These are phyloP conservation scores for Sitobion miscanthi DNA, from an alignment of 1,140 invertebrate genomes.

Conservation along the genomic window DNA sequence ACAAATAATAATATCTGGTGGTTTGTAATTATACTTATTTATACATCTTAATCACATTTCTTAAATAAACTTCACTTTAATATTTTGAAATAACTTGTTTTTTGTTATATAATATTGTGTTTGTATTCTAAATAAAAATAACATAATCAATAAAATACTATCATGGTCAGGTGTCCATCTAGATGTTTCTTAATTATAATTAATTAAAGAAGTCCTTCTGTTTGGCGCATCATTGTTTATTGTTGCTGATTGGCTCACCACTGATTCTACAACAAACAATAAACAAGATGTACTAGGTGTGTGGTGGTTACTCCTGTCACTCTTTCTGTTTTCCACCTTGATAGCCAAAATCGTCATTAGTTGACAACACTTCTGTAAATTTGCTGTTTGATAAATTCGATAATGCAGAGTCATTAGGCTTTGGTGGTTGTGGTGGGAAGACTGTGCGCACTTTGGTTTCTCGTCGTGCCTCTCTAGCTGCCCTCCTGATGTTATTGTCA, in stretches of 20 bases:
- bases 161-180: background rate
- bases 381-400: constrained; percentile 57
- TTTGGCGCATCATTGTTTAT: no score
- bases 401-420: constrained; percentile 47
- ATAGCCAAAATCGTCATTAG: constrained; percentile 56
- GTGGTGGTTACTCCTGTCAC: background rate
- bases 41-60: no score
- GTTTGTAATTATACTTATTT: no score
- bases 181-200: constrained; percentile 12
- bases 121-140: no score
- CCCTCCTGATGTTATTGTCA: constrained; percentile 70
- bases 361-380: constrained; percentile 57
- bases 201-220: background rate
- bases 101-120: no score
- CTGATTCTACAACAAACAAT: constrained; percentile 13
- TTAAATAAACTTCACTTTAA: no score
- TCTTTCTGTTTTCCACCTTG: no score
- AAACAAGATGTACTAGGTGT: constrained; percentile 15
- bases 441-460: constrained; percentile 31
- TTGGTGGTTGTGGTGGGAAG: constrained; percentile 17
- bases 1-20: no score
- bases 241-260: background rate
- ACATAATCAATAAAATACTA: background rate
- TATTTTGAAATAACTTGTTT: no score
- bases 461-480: constrained; percentile 65